Conservation (phyloP, 1,140 invertebrate species). For the Planococcus citri region DNA sequence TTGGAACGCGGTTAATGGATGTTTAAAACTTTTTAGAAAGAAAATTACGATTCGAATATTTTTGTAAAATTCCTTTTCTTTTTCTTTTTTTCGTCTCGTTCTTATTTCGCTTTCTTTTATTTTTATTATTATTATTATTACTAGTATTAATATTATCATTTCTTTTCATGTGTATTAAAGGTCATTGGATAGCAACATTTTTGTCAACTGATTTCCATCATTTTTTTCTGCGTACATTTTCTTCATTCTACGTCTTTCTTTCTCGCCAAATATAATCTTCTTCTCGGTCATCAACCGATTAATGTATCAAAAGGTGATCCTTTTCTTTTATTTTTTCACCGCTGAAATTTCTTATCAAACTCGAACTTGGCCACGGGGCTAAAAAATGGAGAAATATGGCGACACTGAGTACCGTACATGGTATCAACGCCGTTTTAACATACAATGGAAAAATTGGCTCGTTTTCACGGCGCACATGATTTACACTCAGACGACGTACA, state of each 20-base stretch:
- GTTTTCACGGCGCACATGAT: background rate
- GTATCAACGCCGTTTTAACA: background rate
- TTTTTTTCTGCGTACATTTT: background rate
- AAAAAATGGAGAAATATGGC: background rate
- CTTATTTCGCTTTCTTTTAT: background rate
- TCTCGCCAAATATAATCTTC: no score
- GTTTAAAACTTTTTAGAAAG: conserved; percentile 8
- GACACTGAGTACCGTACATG: background rate
- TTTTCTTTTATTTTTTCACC: background rate
- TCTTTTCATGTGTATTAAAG: background rate
- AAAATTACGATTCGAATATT: background rate
- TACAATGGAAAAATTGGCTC: conserved; percentile 1
- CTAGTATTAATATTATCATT: background rate
- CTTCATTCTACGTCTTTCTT: background rate
- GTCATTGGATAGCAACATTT: background rate
- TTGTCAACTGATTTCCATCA: background rate
- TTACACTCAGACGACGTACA: background rate
- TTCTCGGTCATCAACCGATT: no score
- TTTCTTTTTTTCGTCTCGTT: background rate
- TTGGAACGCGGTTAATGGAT: conserved; percentile 6
- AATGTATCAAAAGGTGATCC: no score
- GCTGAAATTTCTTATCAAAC: background rate
- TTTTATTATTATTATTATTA: background rate
- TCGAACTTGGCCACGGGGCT: background rate
- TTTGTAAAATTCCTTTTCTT: background rate